These are phyloP conservation scores for Pitta sordida DNA, from an alignment of 2,113 vertebrate species.

Conservation along the genomic window DNA sequence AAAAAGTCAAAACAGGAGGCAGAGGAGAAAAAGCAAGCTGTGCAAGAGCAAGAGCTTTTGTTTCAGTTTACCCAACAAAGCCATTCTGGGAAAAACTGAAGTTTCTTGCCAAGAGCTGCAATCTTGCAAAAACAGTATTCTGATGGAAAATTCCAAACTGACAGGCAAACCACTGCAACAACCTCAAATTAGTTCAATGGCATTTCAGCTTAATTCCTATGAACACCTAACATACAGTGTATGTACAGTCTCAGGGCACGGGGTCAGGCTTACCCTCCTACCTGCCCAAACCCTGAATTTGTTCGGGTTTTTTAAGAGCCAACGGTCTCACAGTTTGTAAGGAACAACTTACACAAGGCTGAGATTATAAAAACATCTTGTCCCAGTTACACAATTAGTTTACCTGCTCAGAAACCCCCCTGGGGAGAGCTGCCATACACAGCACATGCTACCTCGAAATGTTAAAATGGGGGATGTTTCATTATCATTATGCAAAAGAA, in stretches of 20 bases:
- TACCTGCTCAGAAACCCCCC: background rate
- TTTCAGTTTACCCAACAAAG: constrained; percentile 48
- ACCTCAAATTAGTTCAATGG: background rate
- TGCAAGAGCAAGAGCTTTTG: constrained; percentile 8
- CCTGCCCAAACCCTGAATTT: background rate
- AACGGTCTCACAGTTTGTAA: background rate
- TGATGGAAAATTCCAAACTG: constrained; percentile 49
- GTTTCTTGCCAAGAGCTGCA: constrained; percentile 42
- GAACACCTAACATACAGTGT: background rate
- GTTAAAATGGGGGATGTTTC: background rate
- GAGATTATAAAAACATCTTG: background rate
- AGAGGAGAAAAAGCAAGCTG: constrained; percentile 5
- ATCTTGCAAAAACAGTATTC: constrained; percentile 38
- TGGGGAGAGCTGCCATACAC: background rate
- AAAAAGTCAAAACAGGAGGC: background rate
- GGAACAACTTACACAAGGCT: background rate
- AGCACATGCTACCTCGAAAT: background rate
- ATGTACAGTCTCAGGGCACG: background rate
- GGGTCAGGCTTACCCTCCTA: background rate
- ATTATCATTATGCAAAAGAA: background rate
- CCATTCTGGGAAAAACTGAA: constrained; percentile 8
- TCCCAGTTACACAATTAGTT: background rate
- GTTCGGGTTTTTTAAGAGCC: rapidly evolving
- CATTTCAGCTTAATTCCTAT: background rate
- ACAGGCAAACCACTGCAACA: constrained; percentile 6